Base-by-base conservation (phyloP, 2,888 invertebrate species). In the Dolichomitus sp. region DNA sequence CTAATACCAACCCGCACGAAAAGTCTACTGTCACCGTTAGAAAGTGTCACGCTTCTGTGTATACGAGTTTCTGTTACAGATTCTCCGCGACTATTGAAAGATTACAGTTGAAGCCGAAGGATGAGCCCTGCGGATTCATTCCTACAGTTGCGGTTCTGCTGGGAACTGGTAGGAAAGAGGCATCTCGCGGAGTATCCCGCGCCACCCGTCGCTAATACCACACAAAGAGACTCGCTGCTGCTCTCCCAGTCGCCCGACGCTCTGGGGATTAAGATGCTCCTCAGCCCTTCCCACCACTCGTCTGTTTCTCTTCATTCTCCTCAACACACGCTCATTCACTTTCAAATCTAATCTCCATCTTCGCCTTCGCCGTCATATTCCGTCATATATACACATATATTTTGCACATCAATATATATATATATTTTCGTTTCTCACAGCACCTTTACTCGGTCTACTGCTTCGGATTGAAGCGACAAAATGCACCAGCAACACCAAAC, bases 211-310 rank as follows among this genome's bases (percentile, higher is more conserved):
- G 57, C 66, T 65, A 57, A 75, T 69, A 52, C 57, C 80, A 50
- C 52, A 74, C 68, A 74, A 74, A 63, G 59, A 57, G 79, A 66
- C 42, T 12, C 59, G 59, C 9, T 59, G 59, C 9, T 59, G 33
- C 17, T 59, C 45, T 65, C 23, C 0, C 27, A 19, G 40, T 63
- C 59, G 73, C 68, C 68, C 63, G 37, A 45, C 68, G 40, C 68
- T 42, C 30, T 30, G 45, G 45, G 78, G 81, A 81, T 81, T 81
- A 81, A 78, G 81, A 81, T 42, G 74, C 63, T 57, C 63, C 48
- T 63, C 45, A 40, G 59, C 69, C 70, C 27, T 54, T 72, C 19
- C 59, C 65, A 59, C 23, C 30, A n/a, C 74, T 42, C 57, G 19
- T 73, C 61, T 63, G 57, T 65, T 65, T 75, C 63, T 65, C 69